A percentile compares a stretch with the other conserved stretches of the same genome.
These are phyloP conservation scores for Thunnus thynnus DNA, from an alignment of 2,113 vertebrate species.

Conservation along the genomic window DNA sequence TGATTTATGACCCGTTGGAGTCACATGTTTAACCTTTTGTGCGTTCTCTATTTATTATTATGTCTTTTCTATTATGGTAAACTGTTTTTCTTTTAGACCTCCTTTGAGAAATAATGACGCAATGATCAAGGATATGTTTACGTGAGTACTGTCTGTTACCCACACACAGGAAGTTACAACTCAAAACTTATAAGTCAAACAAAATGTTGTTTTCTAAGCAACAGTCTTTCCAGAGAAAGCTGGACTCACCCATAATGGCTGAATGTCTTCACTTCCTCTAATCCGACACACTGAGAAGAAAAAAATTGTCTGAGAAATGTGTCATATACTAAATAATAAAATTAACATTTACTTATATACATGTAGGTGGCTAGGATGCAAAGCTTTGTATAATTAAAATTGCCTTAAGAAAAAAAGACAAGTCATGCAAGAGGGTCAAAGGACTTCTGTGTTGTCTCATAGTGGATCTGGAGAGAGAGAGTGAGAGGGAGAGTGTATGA, in stretches of 20 bases:
- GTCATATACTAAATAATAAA: no score
- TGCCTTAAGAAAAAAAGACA: no score
- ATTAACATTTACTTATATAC: no score
- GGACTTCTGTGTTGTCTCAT: no score
- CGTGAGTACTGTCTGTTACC: not conserved
- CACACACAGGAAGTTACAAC: no score
- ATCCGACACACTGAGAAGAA: no score
- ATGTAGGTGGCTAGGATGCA: no score
- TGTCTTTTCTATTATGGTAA: not conserved
- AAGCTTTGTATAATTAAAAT: no score
- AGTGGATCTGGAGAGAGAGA: no score
- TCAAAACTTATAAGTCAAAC: not conserved
- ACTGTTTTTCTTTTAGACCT: not conserved
- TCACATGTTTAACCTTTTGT: not conserved
- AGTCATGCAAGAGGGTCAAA: no score
- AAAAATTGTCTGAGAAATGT: no score
- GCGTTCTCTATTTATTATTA: slow-evolving; percentile 10
- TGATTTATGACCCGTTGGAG: slow-evolving; percentile 37
- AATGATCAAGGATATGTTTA: not conserved
- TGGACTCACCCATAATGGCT: not conserved
- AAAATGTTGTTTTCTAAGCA: not conserved
- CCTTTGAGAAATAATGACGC: not conserved
- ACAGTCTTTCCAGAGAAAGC: not conserved
- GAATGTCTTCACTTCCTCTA: not conserved
- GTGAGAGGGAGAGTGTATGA: no score